phyloP scores from a whole-genome alignment of 2,888 invertebrate species.

The Criorhina ranunculi region DNA sequence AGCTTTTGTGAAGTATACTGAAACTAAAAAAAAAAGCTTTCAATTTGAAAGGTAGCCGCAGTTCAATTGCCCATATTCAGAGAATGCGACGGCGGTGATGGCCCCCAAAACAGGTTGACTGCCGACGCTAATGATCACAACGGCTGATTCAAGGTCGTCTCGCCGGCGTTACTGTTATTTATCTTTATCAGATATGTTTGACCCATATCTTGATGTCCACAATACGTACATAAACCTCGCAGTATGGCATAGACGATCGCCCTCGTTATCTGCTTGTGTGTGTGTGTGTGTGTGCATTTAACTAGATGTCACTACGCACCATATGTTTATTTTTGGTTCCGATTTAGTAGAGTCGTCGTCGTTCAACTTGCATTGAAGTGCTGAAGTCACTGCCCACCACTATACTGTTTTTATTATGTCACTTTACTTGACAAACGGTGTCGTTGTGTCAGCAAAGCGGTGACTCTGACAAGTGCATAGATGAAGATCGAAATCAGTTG shows the following conservation, averaged over 20 bases:
- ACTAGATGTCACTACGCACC: slow-evolving; percentile 28
- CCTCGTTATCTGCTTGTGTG: slow-evolving; percentile 12
- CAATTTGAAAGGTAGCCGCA: neutral
- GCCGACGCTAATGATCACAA: slow-evolving; percentile 46
- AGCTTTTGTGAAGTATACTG: slow-evolving; percentile 39
- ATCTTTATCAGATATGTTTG: slow-evolving; percentile 25
- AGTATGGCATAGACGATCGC: slow-evolving; percentile 2
- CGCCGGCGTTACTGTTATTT: slow-evolving; percentile 52
- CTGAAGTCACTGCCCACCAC: neutral
- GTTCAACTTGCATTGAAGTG: slow-evolving; percentile 6
- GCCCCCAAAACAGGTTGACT: slow-evolving; percentile 55
- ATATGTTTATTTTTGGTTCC: slow-evolving; percentile 52
- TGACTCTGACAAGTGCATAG: slow-evolving; percentile 4
- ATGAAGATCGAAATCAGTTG: slow-evolving; percentile 40
- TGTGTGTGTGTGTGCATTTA: neutral
- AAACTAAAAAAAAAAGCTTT: slow-evolving; percentile 29
- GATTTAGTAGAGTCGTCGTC: slow-evolving; percentile 36
- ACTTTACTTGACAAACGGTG: slow-evolving; percentile 21
- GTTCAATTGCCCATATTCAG: slow-evolving; percentile 6
- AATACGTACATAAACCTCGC: neutral
- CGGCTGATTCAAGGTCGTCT: slow-evolving; percentile 59
- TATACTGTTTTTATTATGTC: slow-evolving; percentile 44
- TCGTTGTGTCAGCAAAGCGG: neutral
- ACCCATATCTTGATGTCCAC: slow-evolving; percentile 36
- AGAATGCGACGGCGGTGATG: neutral